Conservation (phyloP, 2,113 vertebrate genomes). For the Albula glossodonta region DNA sequence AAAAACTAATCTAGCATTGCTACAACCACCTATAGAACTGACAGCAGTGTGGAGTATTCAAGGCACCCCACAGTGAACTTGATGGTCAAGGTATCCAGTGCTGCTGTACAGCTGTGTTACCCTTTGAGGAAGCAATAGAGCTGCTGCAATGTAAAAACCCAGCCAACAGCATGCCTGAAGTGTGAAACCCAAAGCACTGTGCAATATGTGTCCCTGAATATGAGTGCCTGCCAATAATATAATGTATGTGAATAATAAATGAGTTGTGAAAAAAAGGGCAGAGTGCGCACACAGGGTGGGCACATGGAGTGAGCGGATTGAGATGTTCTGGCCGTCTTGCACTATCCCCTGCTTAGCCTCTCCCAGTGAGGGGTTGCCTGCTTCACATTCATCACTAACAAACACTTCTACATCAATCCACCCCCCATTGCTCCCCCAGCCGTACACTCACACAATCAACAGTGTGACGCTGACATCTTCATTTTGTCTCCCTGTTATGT, state of each 20-base stretch:
- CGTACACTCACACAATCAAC: neutral
- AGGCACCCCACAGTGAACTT: neutral
- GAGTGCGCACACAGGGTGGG: no score
- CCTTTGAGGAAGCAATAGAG: neutral
- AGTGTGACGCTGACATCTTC: neutral
- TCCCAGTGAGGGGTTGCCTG: neutral
- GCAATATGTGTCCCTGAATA: neutral
- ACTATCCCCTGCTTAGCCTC: neutral
- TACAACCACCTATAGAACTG: no score
- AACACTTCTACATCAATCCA: neutral
- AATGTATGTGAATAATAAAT: neutral
- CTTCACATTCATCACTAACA: neutral
- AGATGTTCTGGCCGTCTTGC: neutral
- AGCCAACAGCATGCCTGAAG: neutral
- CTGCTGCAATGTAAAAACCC: neutral
- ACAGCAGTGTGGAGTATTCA: neutral
- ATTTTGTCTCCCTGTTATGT: constrained; percentile 5
- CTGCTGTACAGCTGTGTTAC: neutral
- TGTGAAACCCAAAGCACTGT: neutral
- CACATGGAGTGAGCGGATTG: neutral
- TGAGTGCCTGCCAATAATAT: neutral
- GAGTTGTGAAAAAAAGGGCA: neutral
- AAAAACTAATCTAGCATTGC: no score
- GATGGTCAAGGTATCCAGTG: neutral
- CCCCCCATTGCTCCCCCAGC: neutral